Evolutionary conservation across 2,113 vertebrate genomes (phyloP).

Genomic region (Leucoraja erinaceus): DNA sequence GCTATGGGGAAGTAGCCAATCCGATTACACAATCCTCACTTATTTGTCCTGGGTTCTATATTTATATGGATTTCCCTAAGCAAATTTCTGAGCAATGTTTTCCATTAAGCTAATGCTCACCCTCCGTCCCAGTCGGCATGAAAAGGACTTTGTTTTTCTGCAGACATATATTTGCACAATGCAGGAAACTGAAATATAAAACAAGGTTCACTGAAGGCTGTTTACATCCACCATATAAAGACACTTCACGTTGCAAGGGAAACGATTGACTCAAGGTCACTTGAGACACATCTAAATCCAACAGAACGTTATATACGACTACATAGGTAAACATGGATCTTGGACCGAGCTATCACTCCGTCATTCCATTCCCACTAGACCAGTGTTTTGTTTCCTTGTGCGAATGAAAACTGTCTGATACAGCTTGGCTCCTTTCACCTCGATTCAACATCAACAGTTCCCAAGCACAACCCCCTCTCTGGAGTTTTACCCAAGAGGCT

Average conservation of each 20-base stretch:
- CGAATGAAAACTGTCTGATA: too few relatives aligned
- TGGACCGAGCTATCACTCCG: neutral
- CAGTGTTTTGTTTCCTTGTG: neutral
- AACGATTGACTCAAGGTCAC: neutral
- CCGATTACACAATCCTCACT: neutral
- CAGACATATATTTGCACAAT: constrained; percentile 6
- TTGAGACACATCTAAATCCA: neutral
- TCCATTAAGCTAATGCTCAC: neutral
- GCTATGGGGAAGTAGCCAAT: too few relatives aligned
- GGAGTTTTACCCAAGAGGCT: neutral
- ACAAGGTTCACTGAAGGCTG: neutral
- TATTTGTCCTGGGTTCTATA: neutral
- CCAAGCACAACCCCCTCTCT: neutral
- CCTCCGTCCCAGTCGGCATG: neutral
- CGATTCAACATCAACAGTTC: neutral
- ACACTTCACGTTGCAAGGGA: neutral
- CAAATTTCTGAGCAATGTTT: constrained; percentile 13
- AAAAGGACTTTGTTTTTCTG: neutral
- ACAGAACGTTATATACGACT: neutral
- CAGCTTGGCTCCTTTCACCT: neutral
- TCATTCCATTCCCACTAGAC: neutral
- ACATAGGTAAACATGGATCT: neutral
- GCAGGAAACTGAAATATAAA: neutral
- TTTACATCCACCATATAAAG: neutral
- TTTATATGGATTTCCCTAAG: neutral